Base-by-base conservation (phyloP, 2,888 invertebrate genomes). In the Melieria crassipennis region DNA sequence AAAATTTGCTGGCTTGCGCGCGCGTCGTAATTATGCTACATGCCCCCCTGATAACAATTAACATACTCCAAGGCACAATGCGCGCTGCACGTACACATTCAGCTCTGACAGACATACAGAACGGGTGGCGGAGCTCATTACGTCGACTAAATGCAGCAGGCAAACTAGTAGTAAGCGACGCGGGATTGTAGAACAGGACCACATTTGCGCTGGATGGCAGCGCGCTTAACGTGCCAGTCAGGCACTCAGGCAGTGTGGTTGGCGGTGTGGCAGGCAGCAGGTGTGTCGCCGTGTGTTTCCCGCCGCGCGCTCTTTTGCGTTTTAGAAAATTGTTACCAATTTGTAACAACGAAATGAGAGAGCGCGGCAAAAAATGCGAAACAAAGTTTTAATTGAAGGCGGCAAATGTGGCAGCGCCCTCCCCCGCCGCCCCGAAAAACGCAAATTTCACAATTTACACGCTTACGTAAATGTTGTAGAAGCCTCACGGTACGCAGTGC, bases 391-490 rank as follows among this genome's bases (percentile, higher is more conserved):
- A 75, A 75, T 75, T 75, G 74, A 75, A 75, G 74, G 56, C 65
- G 57, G 30, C 65, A 65, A 65, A 65, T 65, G 65, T 65, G 57
- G 56, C 47, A 45, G 30, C 30, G 30, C 30, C 2, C 30, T 30
- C 30, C 30, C 1, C 30, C 30, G 30, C 30, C 30, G 2, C 30
- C 30, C 1, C 30, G 30, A 75, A 76, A 78, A 74, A 76, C 72
- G 77, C 77, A 78, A 75, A 78, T 80, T 79, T 78, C 75, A 77
- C 76, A 77, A 74, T 75, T 73, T 79, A 80, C 74, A 78, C 77
- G 77, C 78, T 79, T 70, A 74, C 30, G 30, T 30, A 30, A 30
- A 30, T 30, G 30, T 30, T 30, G 30, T 30, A 30, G 71, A 72
- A 77, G 80, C 80, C 83, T 79, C 78, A 77, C 75, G 82, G 82